Percentiles rank a stretch among this genome's conserved stretches.
Evolutionary conservation across 2,113 vertebrate genomes (phyloP).

Genomic region (Hymenochirus boettgeri): DNA sequence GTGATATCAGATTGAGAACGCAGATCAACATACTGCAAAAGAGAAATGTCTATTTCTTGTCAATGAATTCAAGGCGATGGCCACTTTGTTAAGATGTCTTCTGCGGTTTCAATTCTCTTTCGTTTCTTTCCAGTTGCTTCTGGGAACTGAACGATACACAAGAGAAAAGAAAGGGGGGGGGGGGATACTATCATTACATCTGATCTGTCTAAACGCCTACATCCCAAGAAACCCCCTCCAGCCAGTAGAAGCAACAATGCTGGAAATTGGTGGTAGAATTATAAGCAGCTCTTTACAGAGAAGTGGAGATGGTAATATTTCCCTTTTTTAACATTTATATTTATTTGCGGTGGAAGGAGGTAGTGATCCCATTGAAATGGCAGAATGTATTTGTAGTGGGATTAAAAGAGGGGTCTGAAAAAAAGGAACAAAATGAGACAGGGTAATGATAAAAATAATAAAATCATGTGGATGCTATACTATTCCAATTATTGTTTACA

Average conservation of each 20-base stretch:
- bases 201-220: constrained; percentile 1
- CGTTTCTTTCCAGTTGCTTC: not conserved
- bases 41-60: constrained; percentile 31
- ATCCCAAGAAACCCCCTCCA: constrained; percentile 1
- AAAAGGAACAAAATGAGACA: no score
- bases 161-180: constrained; percentile 10
- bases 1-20: constrained; percentile 24
- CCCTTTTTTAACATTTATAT: no score
- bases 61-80: constrained; percentile 24
- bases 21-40: constrained; percentile 25
- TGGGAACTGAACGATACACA: constrained; percentile 15
- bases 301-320: no score
- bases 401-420: no score
- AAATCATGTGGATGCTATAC: no score
- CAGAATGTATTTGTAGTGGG: no score
- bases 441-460: no score
- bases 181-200: constrained; percentile 13
- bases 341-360: not conserved
- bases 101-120: constrained; percentile 29
- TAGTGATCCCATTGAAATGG: not conserved
- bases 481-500: no score
- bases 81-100: constrained; percentile 24
- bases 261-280: not conserved
- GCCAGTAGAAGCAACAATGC: not conserved
- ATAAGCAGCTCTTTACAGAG: no score